Evolutionary conservation across 2,797 vertebrate species (phyloP).

Genomic region (Arnoldichthys spilopterus): DNA sequence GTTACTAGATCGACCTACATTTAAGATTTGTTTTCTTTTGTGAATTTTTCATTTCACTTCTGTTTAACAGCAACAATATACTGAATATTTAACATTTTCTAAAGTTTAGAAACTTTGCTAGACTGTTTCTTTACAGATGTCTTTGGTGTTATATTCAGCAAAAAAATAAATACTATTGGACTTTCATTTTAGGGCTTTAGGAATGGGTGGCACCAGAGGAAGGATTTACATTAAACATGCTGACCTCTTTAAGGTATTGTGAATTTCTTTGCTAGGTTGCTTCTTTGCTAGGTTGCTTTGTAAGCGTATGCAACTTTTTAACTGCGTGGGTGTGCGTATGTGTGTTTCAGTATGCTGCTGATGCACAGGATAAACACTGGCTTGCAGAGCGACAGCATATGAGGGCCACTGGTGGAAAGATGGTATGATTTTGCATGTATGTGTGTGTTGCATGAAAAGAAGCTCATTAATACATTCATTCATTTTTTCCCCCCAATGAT

Average conservation of each 20-base stretch:
- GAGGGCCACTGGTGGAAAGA: constrained; percentile 96
- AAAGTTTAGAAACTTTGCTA: no score
- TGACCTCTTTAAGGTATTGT: constrained; percentile 93
- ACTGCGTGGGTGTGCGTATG: constrained; percentile 17
- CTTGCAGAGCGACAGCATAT: constrained; percentile 96
- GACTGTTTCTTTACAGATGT: no score
- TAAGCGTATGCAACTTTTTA: background rate
- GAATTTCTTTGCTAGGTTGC: background rate
- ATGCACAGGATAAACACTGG: constrained; percentile 98
- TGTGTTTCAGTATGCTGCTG: constrained; percentile 89
- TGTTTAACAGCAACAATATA: no score
- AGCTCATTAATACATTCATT: background rate
- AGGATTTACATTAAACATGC: constrained; percentile 97
- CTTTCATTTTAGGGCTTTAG: constrained; percentile 86
- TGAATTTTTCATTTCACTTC: no score
- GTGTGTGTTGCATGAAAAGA: constrained; percentile 2
- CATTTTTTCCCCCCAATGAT: background rate
- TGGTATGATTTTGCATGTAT: constrained; percentile 79
- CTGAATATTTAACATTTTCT: no score
- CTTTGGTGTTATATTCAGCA: background rate
- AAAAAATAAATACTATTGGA: background rate
- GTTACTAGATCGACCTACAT: no score
- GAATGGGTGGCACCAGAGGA: constrained; percentile 97
- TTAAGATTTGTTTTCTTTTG: no score
- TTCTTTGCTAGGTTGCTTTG: background rate